Evolutionary conservation across 2,888 invertebrate species (phyloP).

Genomic region (Alloplasta piceator): DNA sequence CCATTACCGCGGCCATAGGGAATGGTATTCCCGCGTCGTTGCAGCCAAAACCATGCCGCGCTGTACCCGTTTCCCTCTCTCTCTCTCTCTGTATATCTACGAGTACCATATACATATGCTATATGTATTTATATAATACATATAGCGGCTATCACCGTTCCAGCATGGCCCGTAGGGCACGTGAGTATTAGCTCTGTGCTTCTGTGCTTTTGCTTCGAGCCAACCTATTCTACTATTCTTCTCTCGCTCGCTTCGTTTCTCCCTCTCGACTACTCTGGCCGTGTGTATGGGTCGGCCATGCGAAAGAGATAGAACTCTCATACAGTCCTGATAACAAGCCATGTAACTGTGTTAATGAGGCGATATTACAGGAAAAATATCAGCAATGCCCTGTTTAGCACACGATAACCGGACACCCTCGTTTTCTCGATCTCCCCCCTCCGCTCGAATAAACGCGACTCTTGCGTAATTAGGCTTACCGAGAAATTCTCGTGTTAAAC

Average conservation of each 20-base stretch:
- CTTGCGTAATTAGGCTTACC: slow-evolving; percentile 35
- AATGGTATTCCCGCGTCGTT: slow-evolving; percentile 55
- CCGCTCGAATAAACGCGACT: slow-evolving; percentile 1
- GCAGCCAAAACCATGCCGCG: slow-evolving; percentile 53
- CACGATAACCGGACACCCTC: slow-evolving; percentile 29
- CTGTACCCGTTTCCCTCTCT: slow-evolving; percentile 12
- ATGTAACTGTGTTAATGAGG: slow-evolving; percentile 48
- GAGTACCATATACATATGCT: neutral
- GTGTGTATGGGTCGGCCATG: slow-evolving; percentile 10
- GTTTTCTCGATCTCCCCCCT: slow-evolving; percentile 15
- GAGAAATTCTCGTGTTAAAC: neutral
- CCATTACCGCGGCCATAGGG: slow-evolving; percentile 77
- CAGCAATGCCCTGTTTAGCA: slow-evolving; percentile 17
- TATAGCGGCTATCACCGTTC: neutral
- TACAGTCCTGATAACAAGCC: slow-evolving; percentile 43
- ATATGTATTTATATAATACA: neutral
- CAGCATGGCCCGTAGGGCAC: slow-evolving; percentile 38
- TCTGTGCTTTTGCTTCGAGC: slow-evolving; percentile 32
- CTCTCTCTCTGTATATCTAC: neutral
- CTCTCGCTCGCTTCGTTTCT: slow-evolving; percentile 17
- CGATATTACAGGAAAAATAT: slow-evolving; percentile 36
- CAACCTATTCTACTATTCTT: slow-evolving; percentile 35
- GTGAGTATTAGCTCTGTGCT: slow-evolving; percentile 47
- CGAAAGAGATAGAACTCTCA: slow-evolving; percentile 12
- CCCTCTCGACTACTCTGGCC: slow-evolving; percentile 15